Evolutionary conservation across 2,113 vertebrate genomes (phyloP).

Genomic region (Macaca fascicularis): T2T-MFA8v1.1 NC_088395.1:16705001-16705500

Average conservation of each 20-base stretch:
- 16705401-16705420: too few species aligned
- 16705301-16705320: neutral
- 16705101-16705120: neutral
- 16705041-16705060: neutral
- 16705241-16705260: neutral
- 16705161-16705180: neutral
- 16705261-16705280: neutral
- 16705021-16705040: neutral
- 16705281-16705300: neutral
- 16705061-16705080: neutral
- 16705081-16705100: neutral
- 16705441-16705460: too few species aligned
- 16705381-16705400: too few species aligned
- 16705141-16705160: neutral
- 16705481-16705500: too few species aligned
- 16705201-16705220: neutral
- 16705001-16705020: conserved; percentile 41
- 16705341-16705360: too few species aligned
- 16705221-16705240: neutral
- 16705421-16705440: too few species aligned
- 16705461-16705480: too few species aligned
- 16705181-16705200: neutral
- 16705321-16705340: neutral
- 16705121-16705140: conserved; percentile 14
- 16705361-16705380: too few species aligned